These are phyloP conservation scores for Gymnodraco acuticeps DNA, from an alignment of 2,797 vertebrate species.

Conservation along the genomic window DNA sequence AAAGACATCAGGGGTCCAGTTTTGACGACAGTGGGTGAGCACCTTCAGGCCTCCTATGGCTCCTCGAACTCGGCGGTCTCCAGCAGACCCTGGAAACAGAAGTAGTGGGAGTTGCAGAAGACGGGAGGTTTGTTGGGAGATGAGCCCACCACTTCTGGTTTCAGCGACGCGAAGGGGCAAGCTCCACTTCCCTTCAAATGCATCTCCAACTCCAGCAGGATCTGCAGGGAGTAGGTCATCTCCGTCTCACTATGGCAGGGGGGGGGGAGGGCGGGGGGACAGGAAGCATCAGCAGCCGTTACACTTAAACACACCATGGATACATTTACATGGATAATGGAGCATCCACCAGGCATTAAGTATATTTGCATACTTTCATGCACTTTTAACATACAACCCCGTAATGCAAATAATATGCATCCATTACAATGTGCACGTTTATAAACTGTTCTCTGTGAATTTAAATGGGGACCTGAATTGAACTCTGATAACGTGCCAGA, in stretches of 20 bases:
- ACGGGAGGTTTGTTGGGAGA: constrained; percentile 85
- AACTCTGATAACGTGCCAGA: too few relatives aligned
- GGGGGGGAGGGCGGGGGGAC: neutral
- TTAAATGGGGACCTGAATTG: neutral
- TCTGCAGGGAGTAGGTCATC: constrained; percentile 91
- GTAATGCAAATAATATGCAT: neutral
- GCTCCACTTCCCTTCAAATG: constrained; percentile 84
- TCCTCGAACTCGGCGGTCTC: constrained; percentile 77
- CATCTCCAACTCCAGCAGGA: constrained; percentile 90
- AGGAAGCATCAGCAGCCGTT: neutral
- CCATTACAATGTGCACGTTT: neutral
- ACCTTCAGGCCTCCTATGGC: constrained; percentile 64
- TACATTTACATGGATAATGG: neutral
- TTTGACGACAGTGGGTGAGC: neutral
- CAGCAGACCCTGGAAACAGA: constrained; percentile 86
- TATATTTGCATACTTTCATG: neutral
- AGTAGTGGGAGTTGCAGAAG: constrained; percentile 89
- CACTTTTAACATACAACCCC: neutral
- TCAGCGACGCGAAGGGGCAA: constrained; percentile 91
- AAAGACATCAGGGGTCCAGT: neutral
- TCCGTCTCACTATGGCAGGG: constrained; percentile 86
- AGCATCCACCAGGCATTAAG: neutral
- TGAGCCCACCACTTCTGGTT: constrained; percentile 89
- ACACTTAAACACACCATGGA: neutral
- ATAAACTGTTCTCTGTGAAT: neutral